Evolutionary conservation across 2,888 invertebrate genomes (phyloP).

Genomic region (Melinaea marsaeus): DNA sequence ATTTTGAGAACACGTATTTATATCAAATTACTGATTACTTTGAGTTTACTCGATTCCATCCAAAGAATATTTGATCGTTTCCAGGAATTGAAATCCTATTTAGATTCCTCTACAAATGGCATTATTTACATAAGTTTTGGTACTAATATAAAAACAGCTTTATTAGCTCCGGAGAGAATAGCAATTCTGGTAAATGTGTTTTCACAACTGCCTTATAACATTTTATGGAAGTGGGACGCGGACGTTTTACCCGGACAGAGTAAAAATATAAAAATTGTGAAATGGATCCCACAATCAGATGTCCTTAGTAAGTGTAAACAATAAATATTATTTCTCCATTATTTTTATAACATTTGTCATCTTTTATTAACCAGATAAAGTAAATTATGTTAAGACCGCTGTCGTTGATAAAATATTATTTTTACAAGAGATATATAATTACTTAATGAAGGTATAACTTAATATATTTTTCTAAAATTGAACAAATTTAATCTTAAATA

Average conservation of each 20-base stretch:
- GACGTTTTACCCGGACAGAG: slow-evolving; percentile 34
- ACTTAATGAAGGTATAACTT: slow-evolving; percentile 49
- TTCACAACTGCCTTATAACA: slow-evolving; percentile 47
- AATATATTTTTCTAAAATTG: neutral
- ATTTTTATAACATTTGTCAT: no score
- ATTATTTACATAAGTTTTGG: slow-evolving; percentile 57
- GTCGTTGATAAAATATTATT: no score
- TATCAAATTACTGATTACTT: no score
- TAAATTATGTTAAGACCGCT: no score
- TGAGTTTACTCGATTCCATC: neutral
- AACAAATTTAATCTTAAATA: neutral
- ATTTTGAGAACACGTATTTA: no score
- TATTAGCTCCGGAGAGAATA: slow-evolving; percentile 40
- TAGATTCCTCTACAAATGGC: slow-evolving; percentile 48
- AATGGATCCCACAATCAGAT: slow-evolving; percentile 44
- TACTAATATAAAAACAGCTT: slow-evolving; percentile 43
- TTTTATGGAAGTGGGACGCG: slow-evolving; percentile 58
- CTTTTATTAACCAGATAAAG: no score
- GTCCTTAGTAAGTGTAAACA: slow-evolving; percentile 40
- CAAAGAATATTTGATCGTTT: slow-evolving; percentile 14
- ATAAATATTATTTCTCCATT: neutral
- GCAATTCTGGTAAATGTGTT: slow-evolving; percentile 46
- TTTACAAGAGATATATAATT: no score
- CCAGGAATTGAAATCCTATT: slow-evolving; percentile 45
- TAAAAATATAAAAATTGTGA: slow-evolving; percentile 29